Conservation (phyloP, 2,888 invertebrate genomes). For the Microctonus aethiopoides region DNA sequence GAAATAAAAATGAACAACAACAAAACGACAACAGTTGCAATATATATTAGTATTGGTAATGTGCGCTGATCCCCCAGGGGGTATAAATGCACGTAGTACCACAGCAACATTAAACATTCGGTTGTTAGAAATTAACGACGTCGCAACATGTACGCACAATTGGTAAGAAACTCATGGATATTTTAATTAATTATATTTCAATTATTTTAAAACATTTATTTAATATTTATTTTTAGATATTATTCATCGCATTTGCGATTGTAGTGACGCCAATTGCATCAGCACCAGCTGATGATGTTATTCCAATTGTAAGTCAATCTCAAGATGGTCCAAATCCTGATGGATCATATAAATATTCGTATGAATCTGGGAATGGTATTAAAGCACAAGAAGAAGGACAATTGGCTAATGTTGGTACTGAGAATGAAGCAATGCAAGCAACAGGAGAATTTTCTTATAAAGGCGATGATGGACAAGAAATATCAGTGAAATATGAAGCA, state of each 20-base stretch:
- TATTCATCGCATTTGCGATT: conserved; percentile 49
- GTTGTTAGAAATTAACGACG: conserved; percentile 57
- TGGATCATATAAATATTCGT: conserved; percentile 62
- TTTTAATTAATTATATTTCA: neutral
- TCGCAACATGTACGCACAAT: conserved; percentile 59
- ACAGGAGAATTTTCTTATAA: conserved; percentile 64
- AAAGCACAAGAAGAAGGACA: conserved; percentile 62
- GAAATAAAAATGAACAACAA: conserved; percentile 21
- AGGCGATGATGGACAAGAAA: conserved; percentile 62
- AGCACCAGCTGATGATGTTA: conserved; percentile 51
- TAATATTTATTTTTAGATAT: conserved; percentile 43
- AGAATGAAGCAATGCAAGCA: conserved; percentile 59
- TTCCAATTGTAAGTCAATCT: conserved; percentile 58
- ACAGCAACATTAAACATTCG: conserved; percentile 58
- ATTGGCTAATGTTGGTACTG: conserved; percentile 57
- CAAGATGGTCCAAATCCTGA: conserved; percentile 62
- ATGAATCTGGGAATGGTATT: conserved; percentile 68
- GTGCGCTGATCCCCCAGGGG: conserved; percentile 54
- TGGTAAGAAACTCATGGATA: conserved; percentile 51
- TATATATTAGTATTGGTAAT: conserved; percentile 37
- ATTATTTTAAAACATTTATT: no score
- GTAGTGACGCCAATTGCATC: conserved; percentile 36
- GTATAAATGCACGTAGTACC: conserved; percentile 56
- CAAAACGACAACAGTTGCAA: conserved; percentile 16
- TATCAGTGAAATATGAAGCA: conserved; percentile 63